Conservation (phyloP, 2,888 invertebrate species). For the Hyposoter didymator region DNA sequence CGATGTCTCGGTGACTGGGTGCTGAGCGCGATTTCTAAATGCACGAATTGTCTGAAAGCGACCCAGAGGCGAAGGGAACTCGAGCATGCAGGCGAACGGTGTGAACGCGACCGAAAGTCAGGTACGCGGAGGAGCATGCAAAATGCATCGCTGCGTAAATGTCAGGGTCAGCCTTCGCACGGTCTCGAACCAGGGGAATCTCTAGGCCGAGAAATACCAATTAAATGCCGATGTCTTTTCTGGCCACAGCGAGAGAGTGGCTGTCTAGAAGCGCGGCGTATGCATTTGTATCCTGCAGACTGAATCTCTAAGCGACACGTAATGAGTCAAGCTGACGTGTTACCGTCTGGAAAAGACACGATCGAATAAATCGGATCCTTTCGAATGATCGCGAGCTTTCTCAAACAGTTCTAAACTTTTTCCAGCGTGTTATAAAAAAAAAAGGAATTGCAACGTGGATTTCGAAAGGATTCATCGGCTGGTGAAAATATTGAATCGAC, state of each 20-base stretch:
- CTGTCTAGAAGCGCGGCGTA: constrained; percentile 36
- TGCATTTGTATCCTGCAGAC: constrained; percentile 19
- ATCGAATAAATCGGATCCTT: neutral
- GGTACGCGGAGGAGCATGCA: constrained; percentile 68
- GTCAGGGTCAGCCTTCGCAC: constrained; percentile 75
- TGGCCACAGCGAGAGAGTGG: constrained; percentile 29
- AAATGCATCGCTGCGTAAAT: constrained; percentile 77
- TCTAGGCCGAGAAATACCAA: constrained; percentile 72
- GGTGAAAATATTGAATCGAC: constrained; percentile 6
- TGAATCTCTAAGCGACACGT: constrained; percentile 23
- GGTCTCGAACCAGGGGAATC: constrained; percentile 63
- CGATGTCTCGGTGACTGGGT: neutral
- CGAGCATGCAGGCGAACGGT: constrained; percentile 44
- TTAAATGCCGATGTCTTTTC: constrained; percentile 72
- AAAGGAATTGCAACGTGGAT: neutral
- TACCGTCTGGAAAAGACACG: neutral
- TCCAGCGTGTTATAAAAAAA: neutral
- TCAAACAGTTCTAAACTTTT: neutral
- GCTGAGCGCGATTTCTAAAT: neutral
- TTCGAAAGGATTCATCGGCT: neutral
- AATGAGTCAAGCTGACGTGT: constrained; percentile 39
- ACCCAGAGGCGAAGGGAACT: neutral
- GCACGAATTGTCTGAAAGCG: neutral
- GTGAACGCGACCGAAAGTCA: constrained; percentile 69
- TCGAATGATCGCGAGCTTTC: neutral